Conservation (phyloP, 2,113 vertebrate genomes). For the Phrynosoma platyrhinos region DNA sequence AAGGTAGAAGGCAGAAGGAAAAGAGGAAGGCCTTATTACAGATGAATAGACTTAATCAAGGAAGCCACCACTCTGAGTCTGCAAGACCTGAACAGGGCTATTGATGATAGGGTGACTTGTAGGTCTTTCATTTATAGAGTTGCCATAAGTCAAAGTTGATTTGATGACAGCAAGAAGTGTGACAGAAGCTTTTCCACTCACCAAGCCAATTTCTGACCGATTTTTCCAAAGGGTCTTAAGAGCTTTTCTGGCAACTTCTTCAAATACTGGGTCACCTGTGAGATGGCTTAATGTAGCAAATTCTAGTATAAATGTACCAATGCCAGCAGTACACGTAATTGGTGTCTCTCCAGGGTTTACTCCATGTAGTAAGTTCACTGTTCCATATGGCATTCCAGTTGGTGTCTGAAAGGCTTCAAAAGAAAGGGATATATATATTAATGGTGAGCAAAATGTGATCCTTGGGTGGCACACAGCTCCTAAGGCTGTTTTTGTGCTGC, state of each 20-base stretch:
- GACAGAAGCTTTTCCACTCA: conserved; percentile 70
- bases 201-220: conserved; percentile 94
- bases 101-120: too few species aligned
- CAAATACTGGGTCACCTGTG: conserved; percentile 90
- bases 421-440: neutral
- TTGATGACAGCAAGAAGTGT: neutral
- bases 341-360: conserved; percentile 94
- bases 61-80: too few species aligned
- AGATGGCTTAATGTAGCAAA: conserved; percentile 93
- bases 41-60: too few species aligned
- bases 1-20: too few species aligned
- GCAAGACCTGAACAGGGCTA: too few species aligned
- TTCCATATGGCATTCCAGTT: conserved; percentile 96
- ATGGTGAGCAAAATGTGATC: too few species aligned
- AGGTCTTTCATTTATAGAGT: too few species aligned
- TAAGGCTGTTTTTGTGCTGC: too few species aligned
- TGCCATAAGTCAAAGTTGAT: too few species aligned
- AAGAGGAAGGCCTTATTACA: too few species aligned
- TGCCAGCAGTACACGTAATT: conserved; percentile 95
- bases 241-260: conserved; percentile 86
- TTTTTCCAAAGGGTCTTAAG: conserved; percentile 91
- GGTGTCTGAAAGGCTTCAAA: conserved; percentile 94
- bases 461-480: too few species aligned
- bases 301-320: conserved; percentile 97
- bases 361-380: conserved; percentile 92